Base-by-base conservation (phyloP, 2,888 invertebrate genomes). In the Notocelia uddmanniana region DNA sequence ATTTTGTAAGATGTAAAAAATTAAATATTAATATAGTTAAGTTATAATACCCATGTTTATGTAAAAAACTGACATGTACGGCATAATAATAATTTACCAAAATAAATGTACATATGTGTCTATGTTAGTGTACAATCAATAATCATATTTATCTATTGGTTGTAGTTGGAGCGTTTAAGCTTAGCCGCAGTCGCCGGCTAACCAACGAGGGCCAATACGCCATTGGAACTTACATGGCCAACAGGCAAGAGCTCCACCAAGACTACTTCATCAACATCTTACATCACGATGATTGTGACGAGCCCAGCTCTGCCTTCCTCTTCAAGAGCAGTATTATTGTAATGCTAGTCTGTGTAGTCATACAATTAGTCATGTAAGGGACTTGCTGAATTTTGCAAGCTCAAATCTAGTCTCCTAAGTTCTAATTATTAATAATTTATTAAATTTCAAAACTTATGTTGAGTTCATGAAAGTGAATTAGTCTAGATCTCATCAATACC, bases 151-250 rank as follows among this genome's bases (percentile, higher is more conserved):
- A 74, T 50, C 69, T 64, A 41, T 55, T 10, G n/a, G 2, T 67
- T 79, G 1, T 82, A 93, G 93, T 93, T 66, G 85, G 85, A 15
- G 88, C 81, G 3, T 90, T 90, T 88, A 91, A 89, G 75, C 79
- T 93, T 6, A 93, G 93, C 73, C 84, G 92, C 5, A 78, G 77
- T 0, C 82, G 91, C 0, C 73, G 77, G 0, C 73, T 91, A 77
- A 71, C 84, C 0, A 26, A 48, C 0, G 67, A 70, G 0, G 83
- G 82, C 0, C 72, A 45, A 0, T 3, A 76, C 0, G 81, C 79
- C 9, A 89, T 93, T 72, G 76, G 83, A 67, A 6, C 2, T 0
- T 75, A 84, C 66, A 86, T 90, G 68, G 41, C 59, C 0, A 48
- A 34, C 0, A 81, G 86, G 26, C 74, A 80, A 10, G 93, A 91